Percentiles rank a stretch among this genome's conserved stretches.
phyloP scores from a whole-genome alignment of 2,888 invertebrate species.

The Tetragonula carbonaria region DNA sequence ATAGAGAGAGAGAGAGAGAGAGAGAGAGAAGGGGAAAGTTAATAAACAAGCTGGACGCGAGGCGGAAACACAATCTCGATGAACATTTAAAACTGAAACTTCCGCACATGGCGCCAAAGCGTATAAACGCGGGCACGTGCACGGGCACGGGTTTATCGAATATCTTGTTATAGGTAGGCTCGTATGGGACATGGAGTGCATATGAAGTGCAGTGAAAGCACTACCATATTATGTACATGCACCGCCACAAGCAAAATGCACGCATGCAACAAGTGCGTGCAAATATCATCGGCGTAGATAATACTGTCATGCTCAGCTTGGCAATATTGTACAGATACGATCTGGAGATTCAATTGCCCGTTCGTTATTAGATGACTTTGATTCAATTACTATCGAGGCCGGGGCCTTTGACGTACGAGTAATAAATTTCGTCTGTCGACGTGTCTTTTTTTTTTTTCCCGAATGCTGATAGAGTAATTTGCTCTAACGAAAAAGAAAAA shows the following conservation, averaged over 20 bases:
- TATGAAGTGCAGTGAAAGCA: slow-evolving; percentile 83
- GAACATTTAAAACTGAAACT: slow-evolving; percentile 76
- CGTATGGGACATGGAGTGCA: slow-evolving; percentile 82
- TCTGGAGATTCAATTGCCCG: slow-evolving; percentile 79
- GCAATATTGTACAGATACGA: slow-evolving; percentile 77
- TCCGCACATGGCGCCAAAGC: slow-evolving; percentile 72
- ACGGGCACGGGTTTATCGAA: slow-evolving; percentile 75
- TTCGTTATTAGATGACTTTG: slow-evolving; percentile 74
- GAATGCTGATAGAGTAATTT: not conserved
- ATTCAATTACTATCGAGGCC: slow-evolving; percentile 62
- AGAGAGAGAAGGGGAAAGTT: slow-evolving; percentile 54
- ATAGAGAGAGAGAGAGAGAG: not conserved
- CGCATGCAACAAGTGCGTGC: slow-evolving; percentile 83
- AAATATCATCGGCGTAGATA: slow-evolving; percentile 81
- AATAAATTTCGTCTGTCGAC: slow-evolving; percentile 30
- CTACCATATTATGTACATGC: slow-evolving; percentile 78
- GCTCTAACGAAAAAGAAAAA: not conserved
- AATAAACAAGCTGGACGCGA: slow-evolving; percentile 65
- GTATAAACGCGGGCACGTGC: slow-evolving; percentile 71
- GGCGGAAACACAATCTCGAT: slow-evolving; percentile 69
- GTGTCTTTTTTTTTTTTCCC: not conserved
- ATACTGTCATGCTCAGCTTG: slow-evolving; percentile 81
- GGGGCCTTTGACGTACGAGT: slow-evolving; percentile 39
- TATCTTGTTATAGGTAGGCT: slow-evolving; percentile 81
- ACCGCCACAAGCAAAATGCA: slow-evolving; percentile 78